Conservation (phyloP, 2,888 invertebrate species). For the Campaea margaritaria region DNA sequence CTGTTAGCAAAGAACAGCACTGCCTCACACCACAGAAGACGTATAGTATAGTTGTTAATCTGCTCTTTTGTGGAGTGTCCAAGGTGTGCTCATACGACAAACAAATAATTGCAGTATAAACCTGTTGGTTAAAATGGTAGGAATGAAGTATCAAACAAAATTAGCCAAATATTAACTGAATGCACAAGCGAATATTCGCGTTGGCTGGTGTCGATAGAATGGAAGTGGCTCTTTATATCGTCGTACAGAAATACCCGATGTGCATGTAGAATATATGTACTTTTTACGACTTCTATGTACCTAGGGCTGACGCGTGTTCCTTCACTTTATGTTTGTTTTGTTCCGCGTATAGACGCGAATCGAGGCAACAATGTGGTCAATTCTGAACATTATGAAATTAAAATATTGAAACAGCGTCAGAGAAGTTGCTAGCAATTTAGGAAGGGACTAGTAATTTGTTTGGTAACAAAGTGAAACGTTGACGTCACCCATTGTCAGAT, state of each 20-base stretch:
- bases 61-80: too few species aligned
- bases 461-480: neutral
- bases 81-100: too few species aligned
- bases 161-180: constrained; percentile 34
- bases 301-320: constrained; percentile 48
- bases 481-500: neutral
- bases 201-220: constrained; percentile 37
- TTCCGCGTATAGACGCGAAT: constrained; percentile 21
- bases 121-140: too few species aligned
- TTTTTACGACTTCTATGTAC: constrained; percentile 74
- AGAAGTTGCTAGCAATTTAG: neutral
- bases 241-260: constrained; percentile 72
- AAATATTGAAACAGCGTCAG: neutral
- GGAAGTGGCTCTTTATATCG: constrained; percentile 58
- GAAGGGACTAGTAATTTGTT: neutral
- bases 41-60: too few species aligned
- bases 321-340: constrained; percentile 23
- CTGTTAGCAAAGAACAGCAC: too few species aligned
- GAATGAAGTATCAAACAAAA: too few species aligned
- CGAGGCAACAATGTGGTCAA: constrained; percentile 19
- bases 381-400: constrained; percentile 8
- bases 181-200: constrained; percentile 32
- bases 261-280: constrained; percentile 73
- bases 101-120: too few species aligned
- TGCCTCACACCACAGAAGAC: too few species aligned